Percentiles rank a stretch among this genome's conserved stretches.
These are phyloP conservation scores for Stomorhina lunata DNA, from an alignment of 2,888 invertebrate species.

Conservation along the genomic window DNA sequence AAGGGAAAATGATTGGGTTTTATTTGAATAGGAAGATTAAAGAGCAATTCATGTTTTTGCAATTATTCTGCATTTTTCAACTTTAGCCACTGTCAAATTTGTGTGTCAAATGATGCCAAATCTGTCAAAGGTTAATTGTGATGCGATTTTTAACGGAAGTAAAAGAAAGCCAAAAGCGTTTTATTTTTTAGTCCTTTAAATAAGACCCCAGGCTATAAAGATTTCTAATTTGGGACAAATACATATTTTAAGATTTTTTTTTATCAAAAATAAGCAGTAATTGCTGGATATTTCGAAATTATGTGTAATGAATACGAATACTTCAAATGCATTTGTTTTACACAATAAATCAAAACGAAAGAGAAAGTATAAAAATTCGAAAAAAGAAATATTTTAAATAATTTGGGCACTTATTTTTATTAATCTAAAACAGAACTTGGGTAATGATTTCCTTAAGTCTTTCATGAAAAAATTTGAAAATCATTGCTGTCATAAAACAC, in stretches of 20 bases:
- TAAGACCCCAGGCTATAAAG: background rate
- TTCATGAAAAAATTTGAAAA: no score
- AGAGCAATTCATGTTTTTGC: slow-evolving; percentile 61
- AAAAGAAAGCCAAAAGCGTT: background rate
- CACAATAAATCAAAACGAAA: no score
- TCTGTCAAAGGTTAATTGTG: slow-evolving; percentile 50
- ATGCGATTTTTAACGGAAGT: slow-evolving; percentile 18
- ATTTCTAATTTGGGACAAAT: background rate
- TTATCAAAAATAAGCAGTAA: background rate
- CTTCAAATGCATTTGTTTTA: no score
- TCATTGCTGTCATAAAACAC: no score
- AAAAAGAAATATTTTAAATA: no score
- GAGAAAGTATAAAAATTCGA: no score
- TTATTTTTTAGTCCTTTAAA: background rate
- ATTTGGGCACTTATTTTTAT: no score
- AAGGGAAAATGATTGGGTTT: slow-evolving; percentile 26
- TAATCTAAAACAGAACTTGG: no score
- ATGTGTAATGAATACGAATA: no score
- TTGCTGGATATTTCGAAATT: no score
- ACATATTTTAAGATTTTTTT: no score
- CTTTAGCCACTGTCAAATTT: slow-evolving; percentile 49
- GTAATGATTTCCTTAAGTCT: no score
- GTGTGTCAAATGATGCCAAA: slow-evolving; percentile 35
- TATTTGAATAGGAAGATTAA: slow-evolving; percentile 53
- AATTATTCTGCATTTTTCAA: slow-evolving; percentile 55